Evolutionary conservation across 2,113 vertebrate genomes (phyloP).

Genomic region (Rhinolophus sinicus): DNA sequence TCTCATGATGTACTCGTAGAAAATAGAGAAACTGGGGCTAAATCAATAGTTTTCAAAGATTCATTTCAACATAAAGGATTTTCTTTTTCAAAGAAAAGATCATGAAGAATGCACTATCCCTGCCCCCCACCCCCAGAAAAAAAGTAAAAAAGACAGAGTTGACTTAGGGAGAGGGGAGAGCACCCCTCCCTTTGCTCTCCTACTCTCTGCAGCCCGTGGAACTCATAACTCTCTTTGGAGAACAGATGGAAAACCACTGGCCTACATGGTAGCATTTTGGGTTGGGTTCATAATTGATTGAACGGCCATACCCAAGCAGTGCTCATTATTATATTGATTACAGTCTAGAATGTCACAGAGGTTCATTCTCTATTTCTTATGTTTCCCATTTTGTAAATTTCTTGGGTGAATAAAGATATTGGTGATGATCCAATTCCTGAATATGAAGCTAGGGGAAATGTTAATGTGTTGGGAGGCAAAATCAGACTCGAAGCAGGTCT

Average conservation of each 20-base stretch:
- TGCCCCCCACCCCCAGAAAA: too few relatives aligned
- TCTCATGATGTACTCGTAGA: neutral
- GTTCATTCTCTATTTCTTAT: neutral
- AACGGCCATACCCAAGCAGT: neutral
- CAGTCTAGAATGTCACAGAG: neutral
- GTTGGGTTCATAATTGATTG: neutral
- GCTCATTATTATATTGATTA: neutral
- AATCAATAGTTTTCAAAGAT: constrained; percentile 12
- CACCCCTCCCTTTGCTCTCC: neutral
- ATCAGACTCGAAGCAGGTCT: neutral
- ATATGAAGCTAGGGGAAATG: neutral
- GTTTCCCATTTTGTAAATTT: neutral
- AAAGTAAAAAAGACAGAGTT: neutral
- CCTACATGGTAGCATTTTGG: neutral
- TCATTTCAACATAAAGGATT: neutral
- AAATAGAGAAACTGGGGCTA: constrained; percentile 7
- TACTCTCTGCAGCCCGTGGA: neutral
- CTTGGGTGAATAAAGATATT: neutral
- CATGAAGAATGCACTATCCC: neutral
- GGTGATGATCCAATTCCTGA: neutral
- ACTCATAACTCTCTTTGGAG: neutral
- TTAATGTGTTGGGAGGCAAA: neutral
- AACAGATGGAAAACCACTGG: neutral
- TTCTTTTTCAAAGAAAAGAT: constrained; percentile 7
- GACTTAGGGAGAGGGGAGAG: neutral